These are phyloP conservation scores for Drosophila neotestacea DNA, from an alignment of 2,888 invertebrate species.

Conservation along the genomic window DNA sequence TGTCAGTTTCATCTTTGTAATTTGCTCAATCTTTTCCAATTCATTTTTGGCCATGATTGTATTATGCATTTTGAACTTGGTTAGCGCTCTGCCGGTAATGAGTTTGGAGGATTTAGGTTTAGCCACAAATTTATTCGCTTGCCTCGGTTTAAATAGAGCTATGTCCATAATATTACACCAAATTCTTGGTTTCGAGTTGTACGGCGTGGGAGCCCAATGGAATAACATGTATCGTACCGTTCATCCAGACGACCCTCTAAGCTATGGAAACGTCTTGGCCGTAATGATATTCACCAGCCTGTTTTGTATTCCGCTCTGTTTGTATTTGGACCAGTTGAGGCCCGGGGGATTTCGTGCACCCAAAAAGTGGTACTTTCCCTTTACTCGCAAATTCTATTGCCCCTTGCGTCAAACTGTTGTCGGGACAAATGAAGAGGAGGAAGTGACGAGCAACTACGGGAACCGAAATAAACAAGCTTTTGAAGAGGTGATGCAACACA, in stretches of 20 bases:
- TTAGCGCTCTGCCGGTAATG: slow-evolving; percentile 88
- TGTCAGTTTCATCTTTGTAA: slow-evolving; percentile 90
- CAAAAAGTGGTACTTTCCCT: slow-evolving; percentile 91
- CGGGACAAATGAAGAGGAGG: neutral
- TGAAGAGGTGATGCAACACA: slow-evolving; percentile 75
- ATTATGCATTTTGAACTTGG: slow-evolving; percentile 90
- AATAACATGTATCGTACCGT: slow-evolving; percentile 87
- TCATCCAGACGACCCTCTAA: slow-evolving; percentile 88
- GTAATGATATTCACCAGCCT: slow-evolving; percentile 85
- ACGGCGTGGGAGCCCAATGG: slow-evolving; percentile 86
- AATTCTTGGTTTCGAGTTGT: slow-evolving; percentile 25
- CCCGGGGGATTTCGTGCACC: slow-evolving; percentile 94
- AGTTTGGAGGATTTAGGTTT: slow-evolving; percentile 46
- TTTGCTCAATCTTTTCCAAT: slow-evolving; percentile 91
- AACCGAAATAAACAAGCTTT: neutral
- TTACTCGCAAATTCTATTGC: slow-evolving; percentile 87
- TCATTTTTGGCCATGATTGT: slow-evolving; percentile 91
- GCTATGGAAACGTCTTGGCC: slow-evolving; percentile 90
- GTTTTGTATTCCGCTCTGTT: slow-evolving; percentile 89
- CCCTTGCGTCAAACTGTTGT: neutral
- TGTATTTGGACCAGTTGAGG: slow-evolving; percentile 93
- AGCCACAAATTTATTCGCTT: neutral
- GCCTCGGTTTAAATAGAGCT: slow-evolving; percentile 52
- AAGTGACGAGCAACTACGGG: neutral
- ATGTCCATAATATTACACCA: slow-evolving; percentile 36